Percentiles rank a stretch among this genome's conserved stretches.
These are phyloP conservation scores for Psix sp. DNA, from an alignment of 1,140 invertebrate genomes.

Conservation along the genomic window DNA sequence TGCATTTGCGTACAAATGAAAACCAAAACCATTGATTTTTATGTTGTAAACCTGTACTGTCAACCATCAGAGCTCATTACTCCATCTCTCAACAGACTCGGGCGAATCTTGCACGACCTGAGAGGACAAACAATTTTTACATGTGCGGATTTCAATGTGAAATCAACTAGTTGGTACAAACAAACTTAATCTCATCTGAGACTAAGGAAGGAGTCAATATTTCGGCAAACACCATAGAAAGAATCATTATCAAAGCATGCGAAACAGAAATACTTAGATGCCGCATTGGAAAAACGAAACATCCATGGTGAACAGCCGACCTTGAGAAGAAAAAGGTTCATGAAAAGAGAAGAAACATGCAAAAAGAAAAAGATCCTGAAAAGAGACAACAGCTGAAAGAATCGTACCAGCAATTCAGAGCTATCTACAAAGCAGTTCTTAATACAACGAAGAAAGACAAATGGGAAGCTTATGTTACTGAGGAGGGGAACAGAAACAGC, in stretches of 20 bases:
- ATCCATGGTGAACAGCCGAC: slow-evolving; percentile 35
- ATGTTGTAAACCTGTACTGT: slow-evolving; percentile 3
- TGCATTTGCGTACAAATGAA: neutral
- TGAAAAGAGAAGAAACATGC: slow-evolving; percentile 5
- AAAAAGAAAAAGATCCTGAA: neutral
- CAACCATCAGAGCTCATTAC: neutral
- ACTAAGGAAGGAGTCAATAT: neutral
- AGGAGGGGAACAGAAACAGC: slow-evolving; percentile 27
- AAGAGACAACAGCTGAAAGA: neutral
- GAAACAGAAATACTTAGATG: neutral
- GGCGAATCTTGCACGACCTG: neutral
- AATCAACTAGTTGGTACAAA: neutral
- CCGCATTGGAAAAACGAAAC: neutral
- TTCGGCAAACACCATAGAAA: neutral
- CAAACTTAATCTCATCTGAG: neutral
- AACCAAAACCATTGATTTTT: neutral
- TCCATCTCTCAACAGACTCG: neutral
- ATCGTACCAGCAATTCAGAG: neutral
- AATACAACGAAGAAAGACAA: too few relatives aligned
- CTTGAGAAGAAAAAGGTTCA: slow-evolving; percentile 16
- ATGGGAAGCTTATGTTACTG: slow-evolving; percentile 10
- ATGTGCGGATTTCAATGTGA: slow-evolving; percentile 9
- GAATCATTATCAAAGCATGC: neutral
- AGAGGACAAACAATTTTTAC: slow-evolving; percentile 14
- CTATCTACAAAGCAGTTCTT: too few relatives aligned